Conservation (phyloP, 2,113 vertebrate genomes). For the Phaethornis superciliosus region DNA sequence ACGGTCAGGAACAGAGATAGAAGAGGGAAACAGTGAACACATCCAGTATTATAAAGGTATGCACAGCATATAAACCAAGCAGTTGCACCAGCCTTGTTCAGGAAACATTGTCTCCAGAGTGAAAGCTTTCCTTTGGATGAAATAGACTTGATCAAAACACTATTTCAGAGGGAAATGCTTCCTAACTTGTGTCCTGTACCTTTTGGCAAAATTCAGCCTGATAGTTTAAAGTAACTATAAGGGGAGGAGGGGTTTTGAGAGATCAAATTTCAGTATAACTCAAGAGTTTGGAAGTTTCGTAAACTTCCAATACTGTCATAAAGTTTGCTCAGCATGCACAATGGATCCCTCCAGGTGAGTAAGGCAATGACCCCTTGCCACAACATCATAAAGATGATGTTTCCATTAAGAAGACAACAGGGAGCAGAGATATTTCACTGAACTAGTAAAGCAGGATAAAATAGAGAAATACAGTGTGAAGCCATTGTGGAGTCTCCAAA, state of each 20-base stretch:
- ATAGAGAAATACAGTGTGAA: not conserved
- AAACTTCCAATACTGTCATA: not conserved
- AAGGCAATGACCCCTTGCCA: not conserved
- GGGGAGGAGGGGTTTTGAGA: not conserved
- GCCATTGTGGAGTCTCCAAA: not conserved
- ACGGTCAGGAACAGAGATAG: not conserved
- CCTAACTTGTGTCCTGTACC: not conserved
- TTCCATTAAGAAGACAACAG: not conserved
- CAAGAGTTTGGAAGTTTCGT: not conserved
- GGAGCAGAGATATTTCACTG: not conserved
- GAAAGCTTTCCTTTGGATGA: not conserved
- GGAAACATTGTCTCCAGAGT: not conserved
- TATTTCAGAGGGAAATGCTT: not conserved
- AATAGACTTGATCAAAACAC: not conserved
- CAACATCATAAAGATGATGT: not conserved
- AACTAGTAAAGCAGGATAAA: not conserved
- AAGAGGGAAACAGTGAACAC: constrained; percentile 48
- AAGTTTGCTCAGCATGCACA: not conserved
- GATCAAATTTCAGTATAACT: not conserved
- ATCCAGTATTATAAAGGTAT: constrained; percentile 26
- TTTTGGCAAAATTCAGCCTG: not conserved
- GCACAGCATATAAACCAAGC: constrained; percentile 41
- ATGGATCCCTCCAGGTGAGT: not conserved
- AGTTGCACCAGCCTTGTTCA: constrained; percentile 32
- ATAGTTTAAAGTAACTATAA: not conserved